These are phyloP conservation scores for Petromus typicus DNA, from an alignment of 2,113 vertebrate genomes.

Conservation along the genomic window DNA sequence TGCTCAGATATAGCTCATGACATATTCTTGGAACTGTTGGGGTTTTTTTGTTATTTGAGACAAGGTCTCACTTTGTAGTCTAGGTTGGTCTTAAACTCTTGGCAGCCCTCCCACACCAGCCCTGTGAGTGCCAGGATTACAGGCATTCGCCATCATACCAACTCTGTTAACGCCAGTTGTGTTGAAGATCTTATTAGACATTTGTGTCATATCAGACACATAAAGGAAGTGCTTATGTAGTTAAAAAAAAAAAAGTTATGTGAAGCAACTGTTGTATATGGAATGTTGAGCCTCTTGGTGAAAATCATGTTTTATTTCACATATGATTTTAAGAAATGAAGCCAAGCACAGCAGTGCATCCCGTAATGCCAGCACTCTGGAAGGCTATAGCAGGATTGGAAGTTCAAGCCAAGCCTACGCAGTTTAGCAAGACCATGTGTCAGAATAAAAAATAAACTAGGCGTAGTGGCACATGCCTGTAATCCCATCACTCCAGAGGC, in stretches of 20 bases:
- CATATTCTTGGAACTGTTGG: neutral
- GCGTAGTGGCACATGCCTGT: neutral
- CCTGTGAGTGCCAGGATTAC: neutral
- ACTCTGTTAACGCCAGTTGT: neutral
- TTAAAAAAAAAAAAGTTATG: neutral
- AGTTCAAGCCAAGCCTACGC: neutral
- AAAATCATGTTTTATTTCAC: neutral
- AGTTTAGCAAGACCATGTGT: neutral
- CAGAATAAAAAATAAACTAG: neutral
- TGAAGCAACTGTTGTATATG: neutral
- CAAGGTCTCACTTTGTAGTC: neutral
- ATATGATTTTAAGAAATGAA: neutral
- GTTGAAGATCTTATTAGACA: conserved; percentile 32
- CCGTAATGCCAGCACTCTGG: neutral
- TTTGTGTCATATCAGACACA: neutral
- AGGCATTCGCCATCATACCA: neutral
- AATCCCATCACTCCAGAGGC: neutral
- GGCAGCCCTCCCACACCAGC: neutral
- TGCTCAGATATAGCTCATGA: neutral
- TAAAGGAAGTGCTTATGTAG: conserved; percentile 35
- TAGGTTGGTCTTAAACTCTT: neutral
- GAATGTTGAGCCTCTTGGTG: conserved; percentile 22
- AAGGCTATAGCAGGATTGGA: neutral
- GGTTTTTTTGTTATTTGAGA: neutral
- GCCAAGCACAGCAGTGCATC: neutral